Conservation (phyloP, 2,888 invertebrate species). For the Caenorhabditis sp. region DNA sequence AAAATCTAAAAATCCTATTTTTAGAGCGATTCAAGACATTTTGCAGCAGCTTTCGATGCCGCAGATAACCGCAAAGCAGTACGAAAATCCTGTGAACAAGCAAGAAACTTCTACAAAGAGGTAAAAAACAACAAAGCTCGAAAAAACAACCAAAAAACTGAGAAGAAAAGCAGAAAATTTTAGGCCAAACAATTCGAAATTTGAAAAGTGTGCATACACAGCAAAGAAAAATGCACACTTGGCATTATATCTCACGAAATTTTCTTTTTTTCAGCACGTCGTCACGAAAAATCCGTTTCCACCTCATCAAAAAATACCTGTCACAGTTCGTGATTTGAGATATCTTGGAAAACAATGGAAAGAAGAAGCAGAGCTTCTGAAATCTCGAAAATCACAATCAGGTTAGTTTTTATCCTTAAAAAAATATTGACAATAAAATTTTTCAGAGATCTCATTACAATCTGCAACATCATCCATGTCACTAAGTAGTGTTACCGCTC, state of each 20-base stretch:
- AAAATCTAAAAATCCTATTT: neutral
- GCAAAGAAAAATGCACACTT: neutral
- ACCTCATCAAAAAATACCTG: constrained; percentile 14
- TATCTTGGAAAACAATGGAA: neutral
- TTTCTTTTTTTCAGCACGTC: constrained; percentile 21
- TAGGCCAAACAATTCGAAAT: neutral
- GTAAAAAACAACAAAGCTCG: neutral
- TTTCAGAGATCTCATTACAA: neutral
- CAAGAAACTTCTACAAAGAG: constrained; percentile 25
- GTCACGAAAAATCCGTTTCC: constrained; percentile 32
- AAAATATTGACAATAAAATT: neutral
- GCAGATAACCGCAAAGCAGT: constrained; percentile 31
- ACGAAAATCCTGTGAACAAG: constrained; percentile 15
- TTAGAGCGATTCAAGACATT: constrained; percentile 16
- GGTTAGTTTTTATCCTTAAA: neutral
- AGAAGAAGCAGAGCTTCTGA: neutral
- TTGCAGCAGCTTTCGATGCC: constrained; percentile 27
- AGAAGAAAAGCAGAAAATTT: constrained; percentile 3
- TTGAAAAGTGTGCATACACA: neutral
- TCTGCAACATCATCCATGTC: neutral
- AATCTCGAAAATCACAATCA: neutral
- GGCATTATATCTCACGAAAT: neutral
- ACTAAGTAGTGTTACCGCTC: neutral
- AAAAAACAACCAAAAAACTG: neutral
- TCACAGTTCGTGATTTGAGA: neutral